Percentiles rank a stretch among this genome's conserved stretches.
These are phyloP conservation scores for Anoplophora glabripennis DNA, from an alignment of 1,140 invertebrate species.

Conservation along the genomic window DNA sequence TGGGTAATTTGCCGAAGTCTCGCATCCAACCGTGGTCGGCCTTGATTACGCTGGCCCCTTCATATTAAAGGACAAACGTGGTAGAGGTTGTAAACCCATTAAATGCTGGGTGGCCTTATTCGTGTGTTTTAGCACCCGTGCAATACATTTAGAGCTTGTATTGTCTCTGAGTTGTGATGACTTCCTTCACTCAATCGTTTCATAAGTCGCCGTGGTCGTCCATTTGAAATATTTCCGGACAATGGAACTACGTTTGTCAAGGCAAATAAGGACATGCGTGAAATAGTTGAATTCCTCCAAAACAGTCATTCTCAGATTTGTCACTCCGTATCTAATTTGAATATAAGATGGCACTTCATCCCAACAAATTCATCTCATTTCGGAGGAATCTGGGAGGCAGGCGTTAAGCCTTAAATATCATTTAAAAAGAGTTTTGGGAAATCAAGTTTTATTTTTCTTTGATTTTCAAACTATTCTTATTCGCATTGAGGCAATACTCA, in stretches of 20 bases:
- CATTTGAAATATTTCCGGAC: conserved; percentile 34
- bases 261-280: conserved; percentile 26
- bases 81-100: too few species aligned
- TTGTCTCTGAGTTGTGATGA: conserved; percentile 26
- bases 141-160: conserved; percentile 37
- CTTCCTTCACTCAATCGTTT: conserved; percentile 38
- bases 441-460: conserved; percentile 29
- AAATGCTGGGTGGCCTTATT: too few species aligned
- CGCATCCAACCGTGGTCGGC: background rate
- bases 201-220: conserved; percentile 27
- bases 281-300: too few species aligned
- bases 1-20: conserved; percentile 19
- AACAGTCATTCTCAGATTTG: conserved; percentile 44
- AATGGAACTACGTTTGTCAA: conserved; percentile 36
- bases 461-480: conserved; percentile 34
- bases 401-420: conserved; percentile 12
- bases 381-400: conserved; percentile 19
- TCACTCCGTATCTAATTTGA: conserved; percentile 39
- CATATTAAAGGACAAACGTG: too few species aligned
- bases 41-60: too few species aligned
- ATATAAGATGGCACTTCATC: conserved; percentile 43
- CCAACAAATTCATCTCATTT: conserved; percentile 24
- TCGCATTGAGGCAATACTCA: conserved; percentile 40
- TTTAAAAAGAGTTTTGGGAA: background rate
- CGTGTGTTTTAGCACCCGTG: too few species aligned